A percentile compares a stretch with the other conserved stretches of the same genome.
These are phyloP conservation scores for Perognathus longimembris DNA, from an alignment of 2,113 vertebrate species.

Conservation along the genomic window DNA sequence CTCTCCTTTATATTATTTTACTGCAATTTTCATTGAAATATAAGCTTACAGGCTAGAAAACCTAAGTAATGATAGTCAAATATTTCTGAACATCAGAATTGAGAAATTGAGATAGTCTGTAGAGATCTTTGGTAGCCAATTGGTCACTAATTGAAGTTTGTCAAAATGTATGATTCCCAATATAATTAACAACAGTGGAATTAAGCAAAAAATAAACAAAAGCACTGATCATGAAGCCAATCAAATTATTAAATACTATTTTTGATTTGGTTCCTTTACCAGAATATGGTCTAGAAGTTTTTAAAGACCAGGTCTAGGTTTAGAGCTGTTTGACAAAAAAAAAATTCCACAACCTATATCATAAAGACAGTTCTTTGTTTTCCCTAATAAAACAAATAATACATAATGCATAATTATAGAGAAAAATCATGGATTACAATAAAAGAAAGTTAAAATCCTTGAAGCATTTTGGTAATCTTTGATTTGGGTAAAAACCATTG, in stretches of 20 bases:
- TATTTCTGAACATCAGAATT: constrained; percentile 17
- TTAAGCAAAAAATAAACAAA: constrained; percentile 8
- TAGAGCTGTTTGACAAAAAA: not conserved
- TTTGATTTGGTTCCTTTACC: not conserved
- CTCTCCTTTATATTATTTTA: constrained; percentile 12
- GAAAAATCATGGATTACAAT: not conserved
- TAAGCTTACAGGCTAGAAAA: not conserved
- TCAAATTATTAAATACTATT: not conserved
- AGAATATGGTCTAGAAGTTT: not conserved
- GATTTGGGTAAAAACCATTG: not conserved
- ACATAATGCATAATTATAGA: not conserved
- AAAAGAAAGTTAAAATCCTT: not conserved
- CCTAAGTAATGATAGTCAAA: constrained; percentile 2
- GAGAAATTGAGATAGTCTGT: not conserved
- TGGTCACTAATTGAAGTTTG: not conserved
- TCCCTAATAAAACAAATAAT: not conserved
- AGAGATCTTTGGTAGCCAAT: not conserved
- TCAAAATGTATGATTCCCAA: not conserved
- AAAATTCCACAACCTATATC: not conserved
- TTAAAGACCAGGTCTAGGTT: not conserved
- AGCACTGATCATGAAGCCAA: not conserved
- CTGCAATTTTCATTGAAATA: constrained; percentile 58
- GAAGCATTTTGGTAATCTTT: not conserved
- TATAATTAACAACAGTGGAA: not conserved
- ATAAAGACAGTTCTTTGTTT: not conserved